Conservation (phyloP, 2,113 vertebrate species). For the Cynocephalus volans region DNA sequence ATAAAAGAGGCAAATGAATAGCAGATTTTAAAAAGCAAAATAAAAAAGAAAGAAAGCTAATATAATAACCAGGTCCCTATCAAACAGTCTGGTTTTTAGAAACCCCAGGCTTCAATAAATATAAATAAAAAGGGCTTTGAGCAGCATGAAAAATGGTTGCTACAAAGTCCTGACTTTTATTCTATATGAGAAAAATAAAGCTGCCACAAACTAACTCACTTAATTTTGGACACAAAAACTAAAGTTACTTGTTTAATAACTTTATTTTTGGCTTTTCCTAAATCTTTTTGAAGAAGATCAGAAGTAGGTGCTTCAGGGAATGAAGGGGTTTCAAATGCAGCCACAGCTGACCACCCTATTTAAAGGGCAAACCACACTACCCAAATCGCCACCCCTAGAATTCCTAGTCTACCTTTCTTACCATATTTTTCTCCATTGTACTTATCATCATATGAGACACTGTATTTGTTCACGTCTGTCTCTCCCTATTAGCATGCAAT, state of each 20-base stretch:
- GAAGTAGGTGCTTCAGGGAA: not conserved
- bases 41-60: not conserved
- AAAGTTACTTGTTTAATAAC: not conserved
- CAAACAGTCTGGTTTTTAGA: not conserved
- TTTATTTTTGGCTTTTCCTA: conserved; percentile 60
- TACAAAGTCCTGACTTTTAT: not conserved
- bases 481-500: not conserved
- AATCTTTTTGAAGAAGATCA: conserved; percentile 21
- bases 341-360: not conserved
- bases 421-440: not conserved
- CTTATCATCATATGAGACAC: not conserved
- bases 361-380: not conserved
- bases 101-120: conserved; percentile 20
- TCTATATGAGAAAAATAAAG: conserved; percentile 33
- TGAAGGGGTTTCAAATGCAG: not conserved
- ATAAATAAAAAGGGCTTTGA: conserved; percentile 32
- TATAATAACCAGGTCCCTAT: not conserved
- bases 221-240: conserved; percentile 5
- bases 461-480: not conserved
- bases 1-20: conserved; percentile 46
- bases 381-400: too few species aligned
- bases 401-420: not conserved
- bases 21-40: not conserved
- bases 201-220: not conserved
- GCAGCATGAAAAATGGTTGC: conserved; percentile 21